A percentile compares a stretch with the other conserved stretches of the same genome.
Evolutionary conservation across 1,140 invertebrate species (phyloP).

Genomic region (Littorina saxatilis): DNA sequence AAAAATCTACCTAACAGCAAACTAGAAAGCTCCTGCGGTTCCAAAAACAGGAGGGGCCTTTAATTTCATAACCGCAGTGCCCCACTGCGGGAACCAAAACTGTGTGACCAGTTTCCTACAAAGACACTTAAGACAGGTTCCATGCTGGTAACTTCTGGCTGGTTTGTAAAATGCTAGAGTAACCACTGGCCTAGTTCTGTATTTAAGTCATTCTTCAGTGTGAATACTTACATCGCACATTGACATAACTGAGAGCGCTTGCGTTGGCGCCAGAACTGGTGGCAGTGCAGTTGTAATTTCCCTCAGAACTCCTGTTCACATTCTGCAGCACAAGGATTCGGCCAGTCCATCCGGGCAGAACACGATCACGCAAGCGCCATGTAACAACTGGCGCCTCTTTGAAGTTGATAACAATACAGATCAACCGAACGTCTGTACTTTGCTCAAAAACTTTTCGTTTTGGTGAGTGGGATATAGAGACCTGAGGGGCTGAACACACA

Average conservation of each 20-base stretch:
- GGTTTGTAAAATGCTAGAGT: no score
- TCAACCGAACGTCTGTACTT: not conserved
- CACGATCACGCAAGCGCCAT: not conserved
- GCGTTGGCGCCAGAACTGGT: not conserved
- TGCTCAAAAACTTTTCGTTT: not conserved
- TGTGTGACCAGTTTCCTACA: no score
- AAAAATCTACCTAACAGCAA: no score
- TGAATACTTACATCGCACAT: not conserved
- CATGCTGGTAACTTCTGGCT: no score
- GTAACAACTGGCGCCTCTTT: not conserved
- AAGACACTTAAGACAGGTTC: no score
- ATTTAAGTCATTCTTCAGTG: no score
- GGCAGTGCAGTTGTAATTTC: constrained; percentile 3
- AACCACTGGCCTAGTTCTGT: no score
- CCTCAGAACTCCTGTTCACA: not conserved
- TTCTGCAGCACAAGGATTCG: not conserved
- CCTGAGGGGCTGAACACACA: not conserved
- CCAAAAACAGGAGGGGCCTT: no score
- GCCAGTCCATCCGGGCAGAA: not conserved
- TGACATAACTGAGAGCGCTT: not conserved
- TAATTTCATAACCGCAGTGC: no score
- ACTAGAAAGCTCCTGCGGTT: no score
- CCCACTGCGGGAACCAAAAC: no score
- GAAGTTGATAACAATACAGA: not conserved
- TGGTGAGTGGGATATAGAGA: not conserved